A percentile compares a stretch with the other conserved stretches of the same genome.
Evolutionary conservation across 2,797 vertebrate genomes (phyloP).

Genomic region (Acanthurus lineatus): DNA sequence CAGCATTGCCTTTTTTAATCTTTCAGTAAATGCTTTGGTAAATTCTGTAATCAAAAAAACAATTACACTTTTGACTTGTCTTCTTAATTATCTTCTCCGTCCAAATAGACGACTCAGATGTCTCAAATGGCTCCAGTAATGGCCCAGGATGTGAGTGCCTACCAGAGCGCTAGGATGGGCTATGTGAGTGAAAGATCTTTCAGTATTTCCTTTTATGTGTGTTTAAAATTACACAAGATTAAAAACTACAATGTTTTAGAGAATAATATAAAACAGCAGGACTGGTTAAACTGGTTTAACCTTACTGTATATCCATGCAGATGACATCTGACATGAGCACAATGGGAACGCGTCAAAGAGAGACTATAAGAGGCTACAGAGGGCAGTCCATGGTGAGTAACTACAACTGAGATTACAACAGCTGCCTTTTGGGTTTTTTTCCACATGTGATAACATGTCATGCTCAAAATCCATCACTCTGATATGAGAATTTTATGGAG

Average conservation of each 20-base stretch:
- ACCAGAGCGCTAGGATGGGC: background rate
- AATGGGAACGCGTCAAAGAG: background rate
- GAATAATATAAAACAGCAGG: too few species aligned
- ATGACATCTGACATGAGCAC: background rate
- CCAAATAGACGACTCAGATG: constrained; percentile 11
- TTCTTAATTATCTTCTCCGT: background rate
- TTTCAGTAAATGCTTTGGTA: background rate
- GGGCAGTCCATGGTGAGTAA: constrained; percentile 44
- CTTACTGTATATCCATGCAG: constrained; percentile 12
- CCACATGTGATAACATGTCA: background rate
- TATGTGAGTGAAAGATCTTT: constrained; percentile 28
- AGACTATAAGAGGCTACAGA: background rate
- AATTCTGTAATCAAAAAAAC: background rate
- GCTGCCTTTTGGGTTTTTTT: background rate
- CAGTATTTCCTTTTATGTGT: background rate
- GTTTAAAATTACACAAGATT: background rate
- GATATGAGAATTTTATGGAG: background rate
- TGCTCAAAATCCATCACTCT: background rate
- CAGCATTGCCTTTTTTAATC: background rate
- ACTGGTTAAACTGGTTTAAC: constrained; percentile 4
- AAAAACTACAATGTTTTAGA: background rate
- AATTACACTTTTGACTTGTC: background rate
- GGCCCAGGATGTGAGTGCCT: rapidly evolving
- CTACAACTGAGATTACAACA: background rate
- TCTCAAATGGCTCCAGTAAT: background rate